Percentiles rank a stretch among this genome's conserved stretches.
Evolutionary conservation across 2,888 invertebrate genomes (phyloP).

Genomic region (Meta bourneti): DNA sequence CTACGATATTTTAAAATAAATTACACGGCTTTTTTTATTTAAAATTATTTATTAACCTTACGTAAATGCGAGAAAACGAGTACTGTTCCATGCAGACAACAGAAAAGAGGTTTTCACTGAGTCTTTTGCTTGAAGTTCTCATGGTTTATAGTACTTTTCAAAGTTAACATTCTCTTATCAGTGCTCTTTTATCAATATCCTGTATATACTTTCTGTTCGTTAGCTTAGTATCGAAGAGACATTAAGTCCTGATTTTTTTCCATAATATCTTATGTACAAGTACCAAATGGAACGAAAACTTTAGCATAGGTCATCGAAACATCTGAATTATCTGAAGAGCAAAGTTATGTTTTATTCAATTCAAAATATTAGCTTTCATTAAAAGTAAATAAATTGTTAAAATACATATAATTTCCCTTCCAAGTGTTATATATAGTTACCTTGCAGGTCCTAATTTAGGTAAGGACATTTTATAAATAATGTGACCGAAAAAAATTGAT

Average conservation of each 20-base stretch:
- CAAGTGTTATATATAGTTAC: too few species aligned
- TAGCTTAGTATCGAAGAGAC: conserved; percentile 2
- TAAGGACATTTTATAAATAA: too few species aligned
- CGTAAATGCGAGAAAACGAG: neutral
- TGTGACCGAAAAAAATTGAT: too few species aligned
- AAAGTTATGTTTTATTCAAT: conserved; percentile 3
- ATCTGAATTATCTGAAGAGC: conserved; percentile 20
- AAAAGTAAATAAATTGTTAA: neutral
- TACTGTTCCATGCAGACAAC: neutral
- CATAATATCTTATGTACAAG: conserved; percentile 47
- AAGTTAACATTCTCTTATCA: too few species aligned
- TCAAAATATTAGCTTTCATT: neutral
- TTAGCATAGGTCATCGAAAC: conserved; percentile 6
- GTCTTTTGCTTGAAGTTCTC: too few species aligned
- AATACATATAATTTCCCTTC: neutral
- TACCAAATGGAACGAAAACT: conserved; percentile 28
- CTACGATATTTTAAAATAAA: neutral
- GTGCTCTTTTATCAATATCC: neutral
- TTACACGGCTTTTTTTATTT: too few species aligned
- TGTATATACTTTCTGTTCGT: neutral
- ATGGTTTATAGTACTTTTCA: too few species aligned
- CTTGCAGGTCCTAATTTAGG: too few species aligned
- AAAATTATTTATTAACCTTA: neutral
- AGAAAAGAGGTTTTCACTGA: neutral
- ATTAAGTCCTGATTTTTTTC: conserved; percentile 49